Base-by-base conservation (phyloP, 2,888 invertebrate species). In the Melanotus villosus region DNA sequence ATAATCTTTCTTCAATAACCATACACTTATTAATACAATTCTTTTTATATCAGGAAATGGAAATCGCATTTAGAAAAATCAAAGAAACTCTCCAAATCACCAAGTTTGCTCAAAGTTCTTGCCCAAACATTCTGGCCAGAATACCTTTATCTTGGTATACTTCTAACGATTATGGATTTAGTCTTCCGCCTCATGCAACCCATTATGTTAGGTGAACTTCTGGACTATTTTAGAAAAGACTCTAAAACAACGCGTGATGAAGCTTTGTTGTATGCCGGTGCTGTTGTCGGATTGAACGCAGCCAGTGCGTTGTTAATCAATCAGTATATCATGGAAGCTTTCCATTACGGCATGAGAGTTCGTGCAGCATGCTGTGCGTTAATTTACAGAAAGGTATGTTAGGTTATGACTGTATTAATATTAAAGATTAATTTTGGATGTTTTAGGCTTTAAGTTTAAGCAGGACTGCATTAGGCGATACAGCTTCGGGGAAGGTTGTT, bases 401-500 rank as follows among this genome's bases (percentile, higher is more conserved):
- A 50, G 19, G 6, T 52, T 5, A 9, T 0, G n/a, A 7, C 10
- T 6, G 19, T 12, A 9, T 12, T 43, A 71, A 41, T 66, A 26
- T 47, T 70, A 16, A 16, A 41, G 2, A n/a, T 7, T 16, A 41
- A 16, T 26, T 26, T 1, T 36, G 12, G n/a, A 82, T 83, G 7
- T 84, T 85, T 9, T 83, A 95, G 94, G 87, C 92, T 0, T 85
- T 95, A 9, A 88, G 89, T 5, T 83, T 95, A 32, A 94, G 93
- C 77, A 87, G 91, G 75, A 88, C 89, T 0, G 90, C 93, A 0
- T 84, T 94, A 36, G 90, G 90, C 1, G 88, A 90, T 79, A 92
- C 93, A 0, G 90, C 96, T 0, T 92, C 93, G 0, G 98, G 98
- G 0, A 96, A 97, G 84, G 91, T 98, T 60, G 93, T 98, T 10